Percentiles rank a stretch among this genome's conserved stretches.
Conservation (phyloP, 2,888 invertebrate genomes). For the Athetis lepigone region DNA sequence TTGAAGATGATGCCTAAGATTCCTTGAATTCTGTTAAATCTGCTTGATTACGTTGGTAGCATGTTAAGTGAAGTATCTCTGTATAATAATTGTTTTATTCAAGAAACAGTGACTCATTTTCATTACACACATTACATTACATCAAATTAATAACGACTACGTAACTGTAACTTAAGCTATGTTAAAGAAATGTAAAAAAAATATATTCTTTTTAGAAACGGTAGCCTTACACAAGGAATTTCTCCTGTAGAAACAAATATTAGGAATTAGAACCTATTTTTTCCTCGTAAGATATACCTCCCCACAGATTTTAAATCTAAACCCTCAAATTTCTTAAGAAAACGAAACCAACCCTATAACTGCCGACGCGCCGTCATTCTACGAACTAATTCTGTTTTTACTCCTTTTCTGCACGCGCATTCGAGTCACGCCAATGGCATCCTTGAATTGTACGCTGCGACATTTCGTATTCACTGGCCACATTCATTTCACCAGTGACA, state of each 20-base stretch:
- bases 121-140: too few relatives aligned
- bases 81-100: too few relatives aligned
- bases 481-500: conserved; percentile 77
- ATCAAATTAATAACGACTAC: too few relatives aligned
- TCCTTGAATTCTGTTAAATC: conserved; percentile 18
- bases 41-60: conserved; percentile 3
- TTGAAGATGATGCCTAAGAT: conserved; percentile 6
- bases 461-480: conserved; percentile 76
- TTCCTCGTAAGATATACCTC: too few relatives aligned
- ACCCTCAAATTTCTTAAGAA: background rate
- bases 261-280: too few relatives aligned
- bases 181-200: too few relatives aligned
- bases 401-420: conserved; percentile 58
- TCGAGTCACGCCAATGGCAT: conserved; percentile 82
- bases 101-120: too few relatives aligned
- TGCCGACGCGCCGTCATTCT: conserved; percentile 24
- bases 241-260: too few relatives aligned
- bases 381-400: conserved; percentile 39
- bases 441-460: conserved; percentile 64
- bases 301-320: background rate
- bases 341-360: conserved; percentile 14
- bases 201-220: too few relatives aligned
- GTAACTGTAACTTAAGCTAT: too few relatives aligned
- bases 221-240: too few relatives aligned
- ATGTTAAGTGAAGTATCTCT: background rate